These are phyloP conservation scores for Drosophila hydei DNA, from an alignment of 1,140 invertebrate genomes.

Conservation along the genomic window DNA sequence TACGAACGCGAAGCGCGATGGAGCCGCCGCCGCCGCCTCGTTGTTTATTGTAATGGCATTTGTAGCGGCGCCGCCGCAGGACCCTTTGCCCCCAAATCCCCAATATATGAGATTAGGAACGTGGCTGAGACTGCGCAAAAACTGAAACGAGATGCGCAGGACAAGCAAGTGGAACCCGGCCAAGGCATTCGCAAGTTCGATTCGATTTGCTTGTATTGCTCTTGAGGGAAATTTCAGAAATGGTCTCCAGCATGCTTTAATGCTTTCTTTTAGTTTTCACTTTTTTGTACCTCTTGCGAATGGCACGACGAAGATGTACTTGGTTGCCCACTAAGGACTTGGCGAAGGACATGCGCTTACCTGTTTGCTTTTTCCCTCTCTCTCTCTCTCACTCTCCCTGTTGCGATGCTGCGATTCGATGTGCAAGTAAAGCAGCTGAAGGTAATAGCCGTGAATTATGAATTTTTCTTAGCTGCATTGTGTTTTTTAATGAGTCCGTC, in stretches of 20 bases:
- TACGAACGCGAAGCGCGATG: conserved; percentile 68
- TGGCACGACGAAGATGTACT: conserved; percentile 17
- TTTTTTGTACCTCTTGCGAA: conserved; percentile 30
- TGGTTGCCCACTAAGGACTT: conserved; percentile 6
- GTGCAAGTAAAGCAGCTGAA: conserved; percentile 48
- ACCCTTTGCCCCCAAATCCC: conserved; percentile 30
- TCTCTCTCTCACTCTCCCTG: conserved; percentile 9
- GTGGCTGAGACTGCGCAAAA: conserved; percentile 63
- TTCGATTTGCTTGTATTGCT: conserved; percentile 75
- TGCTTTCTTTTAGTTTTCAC: conserved; percentile 21
- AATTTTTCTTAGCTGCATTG: conserved; percentile 37
- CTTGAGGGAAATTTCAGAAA: conserved; percentile 76
- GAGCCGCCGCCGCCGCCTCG: conserved; percentile 62
- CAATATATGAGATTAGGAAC: conserved; percentile 80
- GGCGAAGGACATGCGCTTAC: conserved; percentile 45
- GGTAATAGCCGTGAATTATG: conserved; percentile 71
- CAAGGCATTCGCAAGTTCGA: conserved; percentile 35
- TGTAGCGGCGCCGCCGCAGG: conserved; percentile 66
- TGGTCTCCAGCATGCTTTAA: conserved; percentile 58
- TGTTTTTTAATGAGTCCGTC: conserved; percentile 53
- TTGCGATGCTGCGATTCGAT: conserved; percentile 17
- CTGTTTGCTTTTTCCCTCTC: conserved; percentile 48
- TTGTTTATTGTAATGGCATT: conserved; percentile 77
- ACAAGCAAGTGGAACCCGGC: conserved; percentile 52
- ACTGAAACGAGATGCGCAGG: conserved; percentile 46